Evolutionary conservation across 2,113 vertebrate species (phyloP).

Genomic region (Stegastes partitus): DNA sequence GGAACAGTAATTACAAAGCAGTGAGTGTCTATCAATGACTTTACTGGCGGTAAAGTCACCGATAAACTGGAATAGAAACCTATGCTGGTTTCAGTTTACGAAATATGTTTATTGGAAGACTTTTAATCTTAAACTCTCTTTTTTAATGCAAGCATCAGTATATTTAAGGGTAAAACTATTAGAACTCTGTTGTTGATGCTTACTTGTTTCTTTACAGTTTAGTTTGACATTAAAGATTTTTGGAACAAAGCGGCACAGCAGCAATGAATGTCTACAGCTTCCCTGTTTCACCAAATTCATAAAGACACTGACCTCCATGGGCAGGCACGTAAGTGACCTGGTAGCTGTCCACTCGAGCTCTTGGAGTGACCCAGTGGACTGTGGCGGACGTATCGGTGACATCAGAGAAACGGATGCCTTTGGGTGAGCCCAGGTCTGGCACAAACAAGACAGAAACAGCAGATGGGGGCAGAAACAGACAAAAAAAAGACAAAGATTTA

Average conservation of each 20-base stretch:
- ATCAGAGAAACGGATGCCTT: constrained; percentile 92
- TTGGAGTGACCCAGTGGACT: constrained; percentile 90
- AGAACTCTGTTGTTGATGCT: not conserved
- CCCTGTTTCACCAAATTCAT: too few species aligned
- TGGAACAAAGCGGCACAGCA: not conserved
- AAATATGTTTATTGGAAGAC: not conserved
- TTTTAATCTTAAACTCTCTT: too few species aligned
- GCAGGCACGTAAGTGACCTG: constrained; percentile 88
- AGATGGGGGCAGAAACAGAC: constrained; percentile 33
- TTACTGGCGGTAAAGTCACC: not conserved
- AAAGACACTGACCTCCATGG: constrained; percentile 88
- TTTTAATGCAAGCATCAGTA: not conserved
- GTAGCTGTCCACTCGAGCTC: constrained; percentile 89
- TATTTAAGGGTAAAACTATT: not conserved
- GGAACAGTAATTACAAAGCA: not conserved
- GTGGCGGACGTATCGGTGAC: constrained; percentile 92
- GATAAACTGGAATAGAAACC: not conserved
- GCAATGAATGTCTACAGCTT: not conserved
- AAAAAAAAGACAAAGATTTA: constrained; percentile 21
- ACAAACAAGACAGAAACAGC: constrained; percentile 33
- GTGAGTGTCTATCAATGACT: not conserved
- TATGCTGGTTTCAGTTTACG: not conserved
- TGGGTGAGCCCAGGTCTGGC: constrained; percentile 90
- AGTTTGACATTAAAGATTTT: not conserved
- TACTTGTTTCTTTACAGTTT: not conserved